Conservation (phyloP, 2,888 invertebrate species). For the Sinohyriopsis cumingii region DNA sequence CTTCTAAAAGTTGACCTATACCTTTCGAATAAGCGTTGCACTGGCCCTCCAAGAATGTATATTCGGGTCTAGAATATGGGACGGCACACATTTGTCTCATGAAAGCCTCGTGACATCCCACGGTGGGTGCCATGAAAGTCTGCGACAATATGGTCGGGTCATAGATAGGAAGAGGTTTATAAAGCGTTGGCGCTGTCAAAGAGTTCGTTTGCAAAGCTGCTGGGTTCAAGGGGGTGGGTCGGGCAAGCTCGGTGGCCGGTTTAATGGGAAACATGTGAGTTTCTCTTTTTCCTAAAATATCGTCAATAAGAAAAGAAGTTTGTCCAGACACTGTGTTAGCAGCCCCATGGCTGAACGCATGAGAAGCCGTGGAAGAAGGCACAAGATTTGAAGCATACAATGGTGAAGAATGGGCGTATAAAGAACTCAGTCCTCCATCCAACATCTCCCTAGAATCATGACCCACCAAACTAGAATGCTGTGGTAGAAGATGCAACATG, state of each 20-base stretch:
- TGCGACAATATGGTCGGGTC: constrained; percentile 43
- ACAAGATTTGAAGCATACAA: constrained; percentile 3
- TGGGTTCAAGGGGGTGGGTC: constrained; percentile 56
- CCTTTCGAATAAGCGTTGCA: constrained; percentile 45
- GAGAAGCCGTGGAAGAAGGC: not conserved
- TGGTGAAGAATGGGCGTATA: constrained; percentile 6
- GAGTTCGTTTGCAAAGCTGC: constrained; percentile 48
- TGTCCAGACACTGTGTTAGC: constrained; percentile 21
- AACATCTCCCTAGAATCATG: constrained; percentile 1
- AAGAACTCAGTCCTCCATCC: not conserved
- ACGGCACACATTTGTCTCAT: constrained; percentile 37
- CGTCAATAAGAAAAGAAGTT: constrained; percentile 52
- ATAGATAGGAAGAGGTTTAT: constrained; percentile 51
- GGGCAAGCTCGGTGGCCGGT: constrained; percentile 28
- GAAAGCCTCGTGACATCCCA: constrained; percentile 29
- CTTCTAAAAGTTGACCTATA: constrained; percentile 4
- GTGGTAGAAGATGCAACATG: constrained; percentile 35
- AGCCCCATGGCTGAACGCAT: constrained; percentile 2
- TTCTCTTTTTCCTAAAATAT: constrained; percentile 41
- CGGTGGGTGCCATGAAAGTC: constrained; percentile 31
- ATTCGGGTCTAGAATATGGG: constrained; percentile 30
- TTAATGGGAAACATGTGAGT: constrained; percentile 1
- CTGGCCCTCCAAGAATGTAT: constrained; percentile 37
- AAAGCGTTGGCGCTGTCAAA: constrained; percentile 45
- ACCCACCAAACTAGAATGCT: constrained; percentile 20